These are phyloP conservation scores for Bruchidius siliquastri DNA, from an alignment of 2,888 invertebrate genomes.

Conservation along the genomic window DNA sequence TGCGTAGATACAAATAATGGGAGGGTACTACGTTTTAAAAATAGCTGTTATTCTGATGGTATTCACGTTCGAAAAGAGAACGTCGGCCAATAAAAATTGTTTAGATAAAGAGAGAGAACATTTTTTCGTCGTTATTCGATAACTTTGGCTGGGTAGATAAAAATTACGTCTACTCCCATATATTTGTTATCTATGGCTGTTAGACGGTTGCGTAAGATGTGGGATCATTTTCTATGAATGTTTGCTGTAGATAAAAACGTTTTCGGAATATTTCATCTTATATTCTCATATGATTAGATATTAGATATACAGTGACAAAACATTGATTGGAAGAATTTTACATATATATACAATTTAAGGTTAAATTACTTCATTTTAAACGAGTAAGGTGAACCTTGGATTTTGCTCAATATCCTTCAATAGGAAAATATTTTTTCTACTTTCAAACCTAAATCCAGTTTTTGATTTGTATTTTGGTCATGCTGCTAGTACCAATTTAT, in stretches of 20 bases:
- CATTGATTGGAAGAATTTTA: no score
- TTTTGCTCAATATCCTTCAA: no score
- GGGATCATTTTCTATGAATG: background rate
- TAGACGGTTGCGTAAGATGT: background rate
- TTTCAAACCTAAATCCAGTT: no score
- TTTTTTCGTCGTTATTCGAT: conserved; percentile 19
- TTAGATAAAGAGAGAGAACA: conserved; percentile 14
- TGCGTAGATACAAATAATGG: conserved; percentile 15
- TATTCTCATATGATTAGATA: no score
- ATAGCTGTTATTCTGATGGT: conserved; percentile 12
- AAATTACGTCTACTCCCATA: background rate
- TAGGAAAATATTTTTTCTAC: no score
- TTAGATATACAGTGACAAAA: background rate
- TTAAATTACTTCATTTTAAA: no score
- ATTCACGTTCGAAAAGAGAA: conserved; percentile 12
- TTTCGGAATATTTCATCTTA: background rate
- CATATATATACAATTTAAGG: no score
- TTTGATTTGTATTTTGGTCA: no score
- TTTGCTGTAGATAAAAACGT: background rate
- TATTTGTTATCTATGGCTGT: background rate
- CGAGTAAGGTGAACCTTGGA: no score
- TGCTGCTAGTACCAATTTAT: no score
- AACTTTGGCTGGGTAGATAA: conserved; percentile 13
- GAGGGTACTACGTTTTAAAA: conserved; percentile 15
- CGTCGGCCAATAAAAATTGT: conserved; percentile 16